These are phyloP conservation scores for Psettodes erumei DNA, from an alignment of 2,113 vertebrate species.

Conservation along the genomic window DNA sequence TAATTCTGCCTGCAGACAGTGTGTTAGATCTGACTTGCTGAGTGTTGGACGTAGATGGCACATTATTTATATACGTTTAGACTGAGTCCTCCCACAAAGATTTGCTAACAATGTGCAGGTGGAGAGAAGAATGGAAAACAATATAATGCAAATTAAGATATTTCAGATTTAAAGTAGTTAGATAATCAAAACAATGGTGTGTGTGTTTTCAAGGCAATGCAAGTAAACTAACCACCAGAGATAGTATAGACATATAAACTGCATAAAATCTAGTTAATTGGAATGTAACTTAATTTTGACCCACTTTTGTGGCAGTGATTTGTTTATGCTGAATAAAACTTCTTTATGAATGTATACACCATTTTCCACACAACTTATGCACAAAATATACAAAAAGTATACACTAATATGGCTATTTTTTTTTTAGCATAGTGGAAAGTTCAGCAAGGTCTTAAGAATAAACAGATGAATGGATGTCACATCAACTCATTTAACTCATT, in stretches of 20 bases:
- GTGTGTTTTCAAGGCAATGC: not conserved
- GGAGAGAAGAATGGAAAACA: too few species aligned
- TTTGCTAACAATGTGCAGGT: not conserved
- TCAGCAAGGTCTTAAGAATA: too few species aligned
- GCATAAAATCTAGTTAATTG: not conserved
- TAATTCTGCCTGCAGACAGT: constrained; percentile 63
- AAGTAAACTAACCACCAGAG: not conserved
- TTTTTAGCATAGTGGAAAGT: not conserved
- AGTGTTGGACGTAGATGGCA: not conserved
- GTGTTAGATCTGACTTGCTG: constrained; percentile 11
- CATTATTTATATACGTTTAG: constrained; percentile 4
- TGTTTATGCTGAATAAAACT: not conserved
- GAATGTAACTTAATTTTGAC: not conserved
- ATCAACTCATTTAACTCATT: not conserved
- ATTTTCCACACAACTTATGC: not conserved
- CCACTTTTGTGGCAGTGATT: not conserved
- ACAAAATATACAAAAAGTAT: not conserved
- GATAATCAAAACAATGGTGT: not conserved
- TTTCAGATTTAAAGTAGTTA: not conserved
- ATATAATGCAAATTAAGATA: not conserved
- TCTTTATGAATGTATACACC: not conserved
- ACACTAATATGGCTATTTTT: not conserved
- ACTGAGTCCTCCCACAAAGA: not conserved
- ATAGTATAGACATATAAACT: not conserved
- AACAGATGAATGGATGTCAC: not conserved